Percentiles rank a stretch among this genome's conserved stretches.
phyloP scores from a whole-genome alignment of 1,140 invertebrate species.

The Saccostrea glomerata region DNA sequence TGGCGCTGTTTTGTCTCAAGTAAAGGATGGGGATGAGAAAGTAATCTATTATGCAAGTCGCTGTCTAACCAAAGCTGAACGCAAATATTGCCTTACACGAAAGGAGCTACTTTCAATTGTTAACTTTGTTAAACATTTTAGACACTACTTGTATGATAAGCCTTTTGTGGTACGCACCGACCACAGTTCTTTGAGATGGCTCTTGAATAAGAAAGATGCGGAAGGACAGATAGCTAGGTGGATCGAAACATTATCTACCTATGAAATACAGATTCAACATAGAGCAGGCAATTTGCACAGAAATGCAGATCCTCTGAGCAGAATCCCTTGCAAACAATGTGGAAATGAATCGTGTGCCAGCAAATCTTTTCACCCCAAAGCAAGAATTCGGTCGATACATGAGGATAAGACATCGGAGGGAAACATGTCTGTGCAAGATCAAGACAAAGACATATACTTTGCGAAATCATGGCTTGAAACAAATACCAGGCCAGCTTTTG shows the following conservation, averaged over 20 bases:
- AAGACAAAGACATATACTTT: too few relatives aligned
- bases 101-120: conserved; percentile 62
- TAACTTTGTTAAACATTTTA: conserved; percentile 55
- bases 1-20: conserved; percentile 69
- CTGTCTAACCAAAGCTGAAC: not conserved
- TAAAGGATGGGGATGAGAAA: conserved; percentile 55
- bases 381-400: too few relatives aligned
- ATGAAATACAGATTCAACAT: conserved; percentile 45
- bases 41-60: conserved; percentile 44
- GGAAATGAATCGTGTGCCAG: too few relatives aligned
- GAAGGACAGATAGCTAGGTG: conserved; percentile 61
- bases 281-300: not conserved
- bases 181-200: conserved; percentile 28
- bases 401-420: too few relatives aligned
- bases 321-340: conserved; percentile 40
- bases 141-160: conserved; percentile 58
- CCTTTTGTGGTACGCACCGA: conserved; percentile 41
- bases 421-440: too few relatives aligned
- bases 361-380: too few relatives aligned
- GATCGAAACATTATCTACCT: conserved; percentile 42
- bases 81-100: too few relatives aligned
- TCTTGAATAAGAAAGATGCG: conserved; percentile 41
- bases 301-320: not conserved
- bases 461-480: too few relatives aligned
- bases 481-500: too few relatives aligned